These are phyloP conservation scores for Biston stratarius DNA, from an alignment of 2,888 invertebrate genomes.

Conservation along the genomic window DNA sequence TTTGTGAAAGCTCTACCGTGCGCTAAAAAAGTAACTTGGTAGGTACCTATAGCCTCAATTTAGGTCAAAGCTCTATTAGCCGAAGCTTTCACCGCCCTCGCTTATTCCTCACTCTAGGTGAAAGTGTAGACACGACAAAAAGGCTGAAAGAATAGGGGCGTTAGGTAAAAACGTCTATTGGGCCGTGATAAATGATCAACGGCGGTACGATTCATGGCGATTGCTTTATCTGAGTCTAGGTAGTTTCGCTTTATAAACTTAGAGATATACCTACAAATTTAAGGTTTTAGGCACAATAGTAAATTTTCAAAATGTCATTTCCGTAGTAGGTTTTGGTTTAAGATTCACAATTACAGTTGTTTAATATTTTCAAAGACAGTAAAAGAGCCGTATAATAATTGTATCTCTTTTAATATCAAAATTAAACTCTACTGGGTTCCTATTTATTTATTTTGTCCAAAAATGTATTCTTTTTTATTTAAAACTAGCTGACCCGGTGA, in stretches of 20 bases:
- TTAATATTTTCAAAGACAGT: too few relatives aligned
- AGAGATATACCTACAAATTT: neutral
- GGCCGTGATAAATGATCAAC: constrained; percentile 65
- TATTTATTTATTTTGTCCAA: too few relatives aligned
- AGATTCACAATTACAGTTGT: too few relatives aligned
- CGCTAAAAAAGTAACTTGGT: neutral
- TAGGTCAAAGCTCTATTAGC: constrained; percentile 29
- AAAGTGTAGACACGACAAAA: constrained; percentile 51
- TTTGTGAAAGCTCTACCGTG: neutral
- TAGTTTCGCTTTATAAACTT: neutral
- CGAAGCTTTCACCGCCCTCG: constrained; percentile 20
- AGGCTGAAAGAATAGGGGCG: constrained; percentile 62
- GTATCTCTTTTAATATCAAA: too few relatives aligned
- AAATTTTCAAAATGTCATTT: too few relatives aligned
- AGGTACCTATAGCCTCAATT: constrained; percentile 15
- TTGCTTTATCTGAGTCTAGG: constrained; percentile 46
- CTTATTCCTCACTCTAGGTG: constrained; percentile 25
- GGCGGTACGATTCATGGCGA: constrained; percentile 61
- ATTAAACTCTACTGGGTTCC: too few relatives aligned
- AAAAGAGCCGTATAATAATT: too few relatives aligned
- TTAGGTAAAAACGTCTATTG: constrained; percentile 70
- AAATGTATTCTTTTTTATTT: too few relatives aligned
- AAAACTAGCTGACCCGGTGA: too few relatives aligned
- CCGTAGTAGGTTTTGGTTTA: too few relatives aligned
- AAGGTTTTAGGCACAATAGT: neutral